Conservation (phyloP, 2,113 vertebrate species). For the Strix aluco region DNA sequence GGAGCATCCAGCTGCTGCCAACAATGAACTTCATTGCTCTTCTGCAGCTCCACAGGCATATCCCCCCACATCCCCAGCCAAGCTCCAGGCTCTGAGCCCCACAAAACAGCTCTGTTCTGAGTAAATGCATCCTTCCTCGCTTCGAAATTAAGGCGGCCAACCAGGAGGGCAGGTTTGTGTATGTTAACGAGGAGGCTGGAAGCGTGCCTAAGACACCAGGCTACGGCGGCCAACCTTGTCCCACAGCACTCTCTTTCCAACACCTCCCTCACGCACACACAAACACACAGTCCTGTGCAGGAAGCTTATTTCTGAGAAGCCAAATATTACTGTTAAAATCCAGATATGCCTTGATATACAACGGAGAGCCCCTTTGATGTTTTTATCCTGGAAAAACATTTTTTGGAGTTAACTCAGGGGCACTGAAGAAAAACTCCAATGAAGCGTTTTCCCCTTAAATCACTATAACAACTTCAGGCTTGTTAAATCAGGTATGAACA, state of each 20-base stretch:
- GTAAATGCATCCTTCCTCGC: background rate
- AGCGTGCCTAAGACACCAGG: background rate
- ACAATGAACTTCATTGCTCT: background rate
- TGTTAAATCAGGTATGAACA: background rate
- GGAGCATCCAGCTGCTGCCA: background rate
- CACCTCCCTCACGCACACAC: background rate
- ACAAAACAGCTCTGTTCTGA: background rate
- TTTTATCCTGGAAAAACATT: background rate
- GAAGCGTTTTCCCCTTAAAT: background rate
- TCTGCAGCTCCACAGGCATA: background rate
- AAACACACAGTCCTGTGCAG: rapidly evolving
- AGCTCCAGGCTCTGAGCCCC: background rate
- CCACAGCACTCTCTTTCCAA: rapidly evolving
- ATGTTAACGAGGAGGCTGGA: background rate
- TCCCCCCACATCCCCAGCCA: background rate
- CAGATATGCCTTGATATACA: background rate
- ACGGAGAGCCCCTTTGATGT: background rate
- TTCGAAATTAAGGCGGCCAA: background rate
- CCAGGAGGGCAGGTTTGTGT: background rate
- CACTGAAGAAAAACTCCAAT: background rate
- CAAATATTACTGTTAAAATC: background rate
- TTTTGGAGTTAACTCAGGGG: background rate
- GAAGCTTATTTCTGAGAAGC: background rate
- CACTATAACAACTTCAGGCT: background rate
- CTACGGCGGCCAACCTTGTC: background rate